Percentiles rank a stretch among this genome's conserved stretches.
Conservation (phyloP, 2,888 invertebrate species). For the Dorcus parallelipipedus region DNA sequence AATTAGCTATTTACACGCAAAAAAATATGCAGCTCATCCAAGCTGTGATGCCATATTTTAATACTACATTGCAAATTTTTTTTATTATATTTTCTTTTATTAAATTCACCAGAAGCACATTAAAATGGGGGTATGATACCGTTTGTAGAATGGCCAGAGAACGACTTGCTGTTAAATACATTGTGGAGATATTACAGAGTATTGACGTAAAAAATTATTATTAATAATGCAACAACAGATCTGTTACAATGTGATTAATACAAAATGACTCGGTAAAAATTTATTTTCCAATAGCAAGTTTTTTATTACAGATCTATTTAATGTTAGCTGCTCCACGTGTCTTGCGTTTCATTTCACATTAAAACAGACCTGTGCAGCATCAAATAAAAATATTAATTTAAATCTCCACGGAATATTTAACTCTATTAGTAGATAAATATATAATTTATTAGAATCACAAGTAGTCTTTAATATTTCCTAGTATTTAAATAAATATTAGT, state of each 20-base stretch:
- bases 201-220: not conserved
- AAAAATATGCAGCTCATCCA: constrained; percentile 7
- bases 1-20: constrained; percentile 25
- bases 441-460: constrained; percentile 3
- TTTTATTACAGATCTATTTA: not conserved
- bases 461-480: constrained; percentile 10
- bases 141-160: too few species aligned
- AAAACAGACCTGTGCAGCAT: not conserved
- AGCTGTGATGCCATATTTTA: not conserved
- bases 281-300: too few species aligned
- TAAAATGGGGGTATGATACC: not conserved
- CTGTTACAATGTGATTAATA: too few species aligned
- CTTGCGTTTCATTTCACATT: not conserved
- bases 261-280: too few species aligned
- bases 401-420: not conserved
- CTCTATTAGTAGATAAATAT: not conserved
- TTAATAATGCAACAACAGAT: not conserved
- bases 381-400: not conserved
- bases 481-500: constrained; percentile 26
- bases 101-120: constrained; percentile 1
- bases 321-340: not conserved
- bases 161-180: too few species aligned
- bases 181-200: not conserved
- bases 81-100: not conserved
- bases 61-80: not conserved